Evolutionary conservation across 1,140 invertebrate species (phyloP).

Genomic region (Diabrotica undecimpunctata): DNA sequence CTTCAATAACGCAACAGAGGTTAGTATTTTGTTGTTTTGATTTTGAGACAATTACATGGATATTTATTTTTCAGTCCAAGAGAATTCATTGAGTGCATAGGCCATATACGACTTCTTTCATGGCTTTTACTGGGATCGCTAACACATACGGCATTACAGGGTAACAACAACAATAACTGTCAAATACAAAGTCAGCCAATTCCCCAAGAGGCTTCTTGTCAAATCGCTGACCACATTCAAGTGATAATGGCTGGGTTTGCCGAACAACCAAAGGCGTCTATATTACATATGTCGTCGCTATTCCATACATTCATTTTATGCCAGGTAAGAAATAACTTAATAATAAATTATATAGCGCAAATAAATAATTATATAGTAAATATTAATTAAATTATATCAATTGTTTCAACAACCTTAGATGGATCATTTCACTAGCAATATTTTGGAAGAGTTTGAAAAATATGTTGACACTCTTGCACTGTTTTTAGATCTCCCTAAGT

Average conservation of each 20-base stretch:
- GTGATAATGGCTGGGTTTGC: constrained; percentile 93
- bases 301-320: constrained; percentile 81
- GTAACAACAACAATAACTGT: constrained; percentile 43
- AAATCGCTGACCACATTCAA: constrained; percentile 96
- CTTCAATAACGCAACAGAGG: constrained; percentile 82
- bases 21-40: constrained; percentile 46
- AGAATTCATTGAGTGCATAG: constrained; percentile 94
- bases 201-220: constrained; percentile 91
- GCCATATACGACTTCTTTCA: constrained; percentile 88
- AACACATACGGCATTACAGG: constrained; percentile 74
- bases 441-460: too few species aligned
- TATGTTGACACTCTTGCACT: too few species aligned
- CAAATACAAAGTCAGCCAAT: constrained; percentile 74
- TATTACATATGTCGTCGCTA: constrained; percentile 88
- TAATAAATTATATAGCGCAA: background rate
- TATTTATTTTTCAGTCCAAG: constrained; percentile 61
- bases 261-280: constrained; percentile 87
- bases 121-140: constrained; percentile 95
- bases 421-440: too few species aligned
- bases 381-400: constrained; percentile 7
- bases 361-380: background rate
- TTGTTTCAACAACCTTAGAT: too few species aligned
- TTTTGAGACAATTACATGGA: background rate
- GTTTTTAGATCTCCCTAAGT: too few species aligned
- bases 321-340: constrained; percentile 52